These are phyloP conservation scores for Drosophila baimaii DNA, from an alignment of 1,140 invertebrate genomes.

Conservation along the genomic window DNA sequence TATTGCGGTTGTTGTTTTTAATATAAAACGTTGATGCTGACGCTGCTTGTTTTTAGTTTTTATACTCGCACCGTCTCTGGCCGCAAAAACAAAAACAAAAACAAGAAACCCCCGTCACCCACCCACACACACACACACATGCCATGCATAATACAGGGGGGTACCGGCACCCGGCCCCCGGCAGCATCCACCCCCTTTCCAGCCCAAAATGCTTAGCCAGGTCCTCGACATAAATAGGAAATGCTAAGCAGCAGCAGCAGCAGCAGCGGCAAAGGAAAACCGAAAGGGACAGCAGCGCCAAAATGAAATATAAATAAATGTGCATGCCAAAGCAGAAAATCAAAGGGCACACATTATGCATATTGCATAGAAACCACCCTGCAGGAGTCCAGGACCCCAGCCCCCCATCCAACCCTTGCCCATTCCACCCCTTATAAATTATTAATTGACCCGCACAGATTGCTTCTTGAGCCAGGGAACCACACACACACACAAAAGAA, in stretches of 20 bases:
- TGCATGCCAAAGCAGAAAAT: constrained; percentile 72
- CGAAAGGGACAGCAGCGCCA: constrained; percentile 53
- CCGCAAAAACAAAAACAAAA: constrained; percentile 52
- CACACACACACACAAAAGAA: not conserved
- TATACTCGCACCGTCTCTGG: constrained; percentile 60
- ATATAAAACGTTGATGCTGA: constrained; percentile 80
- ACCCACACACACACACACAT: constrained; percentile 26
- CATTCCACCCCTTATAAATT: constrained; percentile 38
- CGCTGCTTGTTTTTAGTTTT: constrained; percentile 79
- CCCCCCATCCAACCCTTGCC: not conserved
- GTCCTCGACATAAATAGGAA: constrained; percentile 69
- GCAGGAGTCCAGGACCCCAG: not conserved
- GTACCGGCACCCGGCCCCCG: not conserved
- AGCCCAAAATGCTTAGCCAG: constrained; percentile 69
- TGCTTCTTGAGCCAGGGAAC: constrained; percentile 1
- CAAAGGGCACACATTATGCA: constrained; percentile 78
- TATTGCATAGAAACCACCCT: constrained; percentile 63
- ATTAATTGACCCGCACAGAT: constrained; percentile 50
- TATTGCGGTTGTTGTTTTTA: constrained; percentile 70
- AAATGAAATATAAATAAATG: constrained; percentile 79
- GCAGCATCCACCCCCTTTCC: not conserved
- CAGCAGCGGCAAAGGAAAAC: constrained; percentile 23
- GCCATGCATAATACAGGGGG: constrained; percentile 42
- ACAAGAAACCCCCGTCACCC: constrained; percentile 31
- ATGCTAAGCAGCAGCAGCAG: constrained; percentile 44